Conservation (phyloP, 2,888 invertebrate genomes). For the Nomada fabriciana region DNA sequence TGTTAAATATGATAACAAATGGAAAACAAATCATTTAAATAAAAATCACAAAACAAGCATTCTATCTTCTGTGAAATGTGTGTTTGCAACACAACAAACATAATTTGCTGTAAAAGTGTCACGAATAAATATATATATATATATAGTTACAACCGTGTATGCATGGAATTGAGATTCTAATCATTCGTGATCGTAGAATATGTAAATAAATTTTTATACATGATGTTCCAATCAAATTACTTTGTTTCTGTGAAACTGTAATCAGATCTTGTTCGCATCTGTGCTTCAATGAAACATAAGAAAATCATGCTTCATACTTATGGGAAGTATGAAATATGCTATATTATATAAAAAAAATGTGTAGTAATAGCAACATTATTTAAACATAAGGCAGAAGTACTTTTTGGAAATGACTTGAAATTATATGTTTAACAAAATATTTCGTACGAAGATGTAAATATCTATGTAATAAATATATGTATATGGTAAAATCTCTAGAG, state of each 20-base stretch:
- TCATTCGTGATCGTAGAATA: slow-evolving; percentile 55
- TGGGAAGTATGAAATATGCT: slow-evolving; percentile 35
- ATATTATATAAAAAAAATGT: slow-evolving; percentile 43
- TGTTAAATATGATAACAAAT: slow-evolving; percentile 69
- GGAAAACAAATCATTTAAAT: slow-evolving; percentile 65
- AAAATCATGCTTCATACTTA: slow-evolving; percentile 53
- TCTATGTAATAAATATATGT: slow-evolving; percentile 66
- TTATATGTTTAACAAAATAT: slow-evolving; percentile 58
- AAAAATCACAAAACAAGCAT: slow-evolving; percentile 64
- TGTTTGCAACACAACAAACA: slow-evolving; percentile 31
- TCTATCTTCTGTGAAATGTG: slow-evolving; percentile 43
- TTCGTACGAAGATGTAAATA: slow-evolving; percentile 57
- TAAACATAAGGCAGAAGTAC: slow-evolving; percentile 47
- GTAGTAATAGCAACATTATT: slow-evolving; percentile 54
- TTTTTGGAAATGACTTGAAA: slow-evolving; percentile 45
- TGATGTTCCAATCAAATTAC: slow-evolving; percentile 48
- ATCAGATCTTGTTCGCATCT: slow-evolving; percentile 61
- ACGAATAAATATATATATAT: slow-evolving; percentile 39
- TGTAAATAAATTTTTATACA: slow-evolving; percentile 60
- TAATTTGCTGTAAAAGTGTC: slow-evolving; percentile 44
- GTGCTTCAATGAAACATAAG: slow-evolving; percentile 37
- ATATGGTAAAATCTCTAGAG: slow-evolving; percentile 68
- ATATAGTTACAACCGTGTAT: slow-evolving; percentile 48
- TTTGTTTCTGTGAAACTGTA: slow-evolving; percentile 38
- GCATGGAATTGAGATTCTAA: slow-evolving; percentile 61